These are phyloP conservation scores for Anoplopoma fimbria DNA, from an alignment of 2,113 vertebrate species.

Conservation along the genomic window DNA sequence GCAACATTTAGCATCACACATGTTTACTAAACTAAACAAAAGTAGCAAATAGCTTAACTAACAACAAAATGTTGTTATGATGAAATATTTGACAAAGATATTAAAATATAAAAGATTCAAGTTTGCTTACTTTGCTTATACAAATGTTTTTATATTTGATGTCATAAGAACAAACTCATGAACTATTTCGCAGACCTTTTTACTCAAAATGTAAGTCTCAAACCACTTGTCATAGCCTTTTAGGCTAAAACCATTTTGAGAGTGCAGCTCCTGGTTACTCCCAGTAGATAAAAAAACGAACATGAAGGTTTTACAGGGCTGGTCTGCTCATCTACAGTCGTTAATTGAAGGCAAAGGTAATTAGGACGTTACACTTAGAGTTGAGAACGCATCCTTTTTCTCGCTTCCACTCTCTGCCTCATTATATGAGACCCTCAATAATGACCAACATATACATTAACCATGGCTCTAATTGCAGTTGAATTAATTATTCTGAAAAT, in stretches of 20 bases:
- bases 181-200: neutral
- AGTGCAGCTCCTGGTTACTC: neutral
- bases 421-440: constrained; percentile 65
- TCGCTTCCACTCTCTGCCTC: constrained; percentile 53
- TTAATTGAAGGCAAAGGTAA: constrained; percentile 63
- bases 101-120: neutral
- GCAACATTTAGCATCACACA: too few relatives aligned
- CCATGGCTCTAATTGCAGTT: constrained; percentile 50
- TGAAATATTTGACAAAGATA: too few relatives aligned
- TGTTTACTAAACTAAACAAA: too few relatives aligned
- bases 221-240: neutral
- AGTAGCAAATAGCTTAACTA: too few relatives aligned
- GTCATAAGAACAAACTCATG: neutral
- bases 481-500: constrained; percentile 69
- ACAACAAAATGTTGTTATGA: too few relatives aligned
- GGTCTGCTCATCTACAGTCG: constrained; percentile 36
- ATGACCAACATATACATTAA: constrained; percentile 69
- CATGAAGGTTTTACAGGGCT: neutral
- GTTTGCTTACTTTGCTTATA: neutral
- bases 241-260: neutral
- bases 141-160: neutral
- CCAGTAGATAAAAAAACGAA: neutral
- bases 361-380: constrained; percentile 50
- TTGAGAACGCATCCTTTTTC: constrained; percentile 45
- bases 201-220: neutral